Percentiles rank a stretch among this genome's conserved stretches.
Conservation (phyloP, 2,113 vertebrate genomes). For the Hippocampus comes region DNA sequence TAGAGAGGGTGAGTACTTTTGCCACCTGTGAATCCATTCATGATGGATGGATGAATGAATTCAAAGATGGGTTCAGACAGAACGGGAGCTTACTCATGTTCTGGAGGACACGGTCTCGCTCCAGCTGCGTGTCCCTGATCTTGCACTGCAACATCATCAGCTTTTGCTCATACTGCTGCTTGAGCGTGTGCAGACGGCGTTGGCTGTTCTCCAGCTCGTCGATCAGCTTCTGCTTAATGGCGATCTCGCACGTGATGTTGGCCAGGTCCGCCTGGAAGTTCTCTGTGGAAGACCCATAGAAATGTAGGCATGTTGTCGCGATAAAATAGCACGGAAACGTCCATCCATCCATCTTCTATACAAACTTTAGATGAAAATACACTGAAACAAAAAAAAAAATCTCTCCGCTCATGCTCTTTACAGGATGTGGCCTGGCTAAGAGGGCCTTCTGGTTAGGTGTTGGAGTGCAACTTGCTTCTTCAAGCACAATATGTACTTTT, state of each 20-base stretch:
- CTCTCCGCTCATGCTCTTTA: not conserved
- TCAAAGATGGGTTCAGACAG: not conserved
- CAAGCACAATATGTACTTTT: not conserved
- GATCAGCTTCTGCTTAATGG: conserved; percentile 97
- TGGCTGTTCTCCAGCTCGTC: conserved; percentile 98
- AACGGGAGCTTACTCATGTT: conserved; percentile 80
- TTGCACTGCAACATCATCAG: conserved; percentile 95
- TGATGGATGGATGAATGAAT: no score
- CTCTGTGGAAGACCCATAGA: conserved; percentile 52
- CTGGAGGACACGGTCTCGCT: conserved; percentile 93
- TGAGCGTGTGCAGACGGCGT: conserved; percentile 88
- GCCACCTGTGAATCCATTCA: not conserved
- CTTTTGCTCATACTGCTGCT: conserved; percentile 95
- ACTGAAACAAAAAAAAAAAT: no score
- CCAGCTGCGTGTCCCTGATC: conserved; percentile 92
- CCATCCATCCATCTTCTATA: no score
- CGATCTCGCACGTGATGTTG: conserved; percentile 98
- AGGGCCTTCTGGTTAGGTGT: no score
- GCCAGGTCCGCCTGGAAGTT: conserved; percentile 94
- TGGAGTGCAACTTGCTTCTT: no score
- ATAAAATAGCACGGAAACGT: no score
- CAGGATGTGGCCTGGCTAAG: no score
- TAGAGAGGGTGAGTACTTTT: not conserved
- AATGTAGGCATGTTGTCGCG: not conserved
- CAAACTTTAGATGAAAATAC: no score